Base-by-base conservation (phyloP, 2,113 vertebrate species). In the Dicerorhinus sumatrensis region DNA sequence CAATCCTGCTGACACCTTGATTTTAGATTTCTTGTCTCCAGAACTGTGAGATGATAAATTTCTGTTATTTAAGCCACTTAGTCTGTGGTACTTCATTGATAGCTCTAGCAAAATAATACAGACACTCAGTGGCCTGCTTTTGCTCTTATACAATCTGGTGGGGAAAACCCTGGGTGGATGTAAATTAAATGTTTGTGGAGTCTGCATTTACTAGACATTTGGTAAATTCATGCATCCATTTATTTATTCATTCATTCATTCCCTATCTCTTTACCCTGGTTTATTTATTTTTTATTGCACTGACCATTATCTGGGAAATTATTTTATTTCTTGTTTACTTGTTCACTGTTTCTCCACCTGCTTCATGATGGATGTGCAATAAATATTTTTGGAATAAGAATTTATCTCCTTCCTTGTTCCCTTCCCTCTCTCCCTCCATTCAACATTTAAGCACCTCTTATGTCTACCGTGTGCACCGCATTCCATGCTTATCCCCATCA, bases 201-300 rank as follows among this genome's bases (percentile, higher is more conserved):
- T 39, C 94, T 87, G 39, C 8, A 75, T 94, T 91, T 93, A 82
- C 18, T 81, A 84, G 63, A 89, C 39, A 95, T 62, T 75, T 80
- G 69, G 65, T 82, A 72, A 36, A 80, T 73, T 92, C 10, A 81
- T 73, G 67, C 17, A 42, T 80, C 86, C 56, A 39, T 23, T 95
- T 65, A 77, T 67, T 69, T 73, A 33, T 63, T 85, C 27, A 97
- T 92, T 85, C 27, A 97, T 92, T 36, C 36, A 97, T 92, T 46
- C 33, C 31, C 51, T 11, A 46, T 60, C 10, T 81, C 56, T 33
- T 93, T 95, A 73, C 23, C 8, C 23, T 70, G 51, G 31, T 94
- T 94, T 84, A 58, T 82, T 89, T 56, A 63, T 77, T 73, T 90
- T 81, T 77, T 79, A 76, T 84, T 63, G 6, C 3, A 76, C 29